Evolutionary conservation across 2,797 vertebrate species (phyloP), one percentile per base, ranked within the genome.

Genomic region (Telmatherina bonti): DNA sequence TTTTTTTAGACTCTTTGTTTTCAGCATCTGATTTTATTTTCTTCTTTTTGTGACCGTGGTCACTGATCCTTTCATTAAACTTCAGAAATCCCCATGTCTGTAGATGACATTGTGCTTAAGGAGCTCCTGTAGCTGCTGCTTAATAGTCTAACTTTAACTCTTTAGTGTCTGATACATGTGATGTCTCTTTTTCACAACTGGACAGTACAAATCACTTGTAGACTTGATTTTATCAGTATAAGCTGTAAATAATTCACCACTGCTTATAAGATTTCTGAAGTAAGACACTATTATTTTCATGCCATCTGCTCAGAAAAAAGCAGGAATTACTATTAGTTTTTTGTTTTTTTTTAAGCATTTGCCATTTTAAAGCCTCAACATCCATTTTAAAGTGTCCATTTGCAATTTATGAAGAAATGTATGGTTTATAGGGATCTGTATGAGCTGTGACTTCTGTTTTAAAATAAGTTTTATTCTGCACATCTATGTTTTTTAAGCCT

Each of bases 1-100:
- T 94, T 95, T 94, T 95, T 95, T 93, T 95, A 95, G 92, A 91
- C 79, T 70, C 54, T 70, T 88, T 83, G 65, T 85, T 90, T 89
- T 90, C 83, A 87, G 81, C 83, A 83, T 79, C 73, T 81, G 74
- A 35, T 69, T 86, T 83, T 65, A 26, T 84, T 86, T 84, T 74
- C 53, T 74, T 85, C 74, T 82, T 83, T 72, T 62, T 81, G 59
- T 88, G 72, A 75, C 52, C 49, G 76, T 71, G 78, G 84, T 84
- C 53, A 63, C 78, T 77, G 85, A 79, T 70, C 75, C 70, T 79
- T 76, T 86, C 75, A 81, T 62, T 33, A 75, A 79, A 82, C 90
- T 86, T 90, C 83, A 82, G 76, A 88, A 74, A 72, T 76, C 61
- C 67, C 57, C 10, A 11, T 85, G 71, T 85, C 87, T 83, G 65